Percentiles rank a stretch among this genome's conserved stretches.
Conservation (phyloP, 2,113 vertebrate species). For the Clupea harengus region DNA sequence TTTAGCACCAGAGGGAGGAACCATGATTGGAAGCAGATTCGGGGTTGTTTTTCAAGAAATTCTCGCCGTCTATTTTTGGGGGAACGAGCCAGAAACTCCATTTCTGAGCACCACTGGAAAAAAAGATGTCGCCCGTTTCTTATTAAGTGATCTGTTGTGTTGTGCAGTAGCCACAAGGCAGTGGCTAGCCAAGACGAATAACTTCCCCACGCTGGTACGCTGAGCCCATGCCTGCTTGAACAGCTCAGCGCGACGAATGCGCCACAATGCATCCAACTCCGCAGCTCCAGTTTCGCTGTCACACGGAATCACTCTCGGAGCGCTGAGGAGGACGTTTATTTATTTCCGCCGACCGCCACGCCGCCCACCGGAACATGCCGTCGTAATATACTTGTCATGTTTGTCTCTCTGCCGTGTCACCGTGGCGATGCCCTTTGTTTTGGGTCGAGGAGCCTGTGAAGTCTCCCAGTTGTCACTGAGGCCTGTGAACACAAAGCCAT, state of each 20-base stretch:
- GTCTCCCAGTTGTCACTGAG: slow-evolving; percentile 13
- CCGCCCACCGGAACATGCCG: slow-evolving; percentile 48
- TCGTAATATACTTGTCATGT: slow-evolving; percentile 48
- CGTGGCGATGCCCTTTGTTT: slow-evolving; percentile 1
- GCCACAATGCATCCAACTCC: slow-evolving; percentile 46
- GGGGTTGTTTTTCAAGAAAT: slow-evolving; percentile 52
- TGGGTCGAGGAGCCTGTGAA: slow-evolving; percentile 11
- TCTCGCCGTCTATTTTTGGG: slow-evolving; percentile 61
- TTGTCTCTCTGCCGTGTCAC: slow-evolving; percentile 20
- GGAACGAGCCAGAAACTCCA: slow-evolving; percentile 66
- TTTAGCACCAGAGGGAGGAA: not conserved
- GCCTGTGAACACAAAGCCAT: not conserved
- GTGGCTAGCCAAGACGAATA: slow-evolving; percentile 69
- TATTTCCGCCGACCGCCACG: slow-evolving; percentile 44
- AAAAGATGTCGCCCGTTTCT: slow-evolving; percentile 74
- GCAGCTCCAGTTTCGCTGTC: slow-evolving; percentile 46
- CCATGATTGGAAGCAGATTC: slow-evolving; percentile 20
- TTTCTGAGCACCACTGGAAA: slow-evolving; percentile 70
- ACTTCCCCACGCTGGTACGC: slow-evolving; percentile 62
- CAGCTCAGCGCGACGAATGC: slow-evolving; percentile 53
- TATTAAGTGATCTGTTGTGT: slow-evolving; percentile 71
- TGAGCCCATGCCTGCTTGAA: slow-evolving; percentile 63
- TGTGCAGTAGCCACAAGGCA: slow-evolving; percentile 57
- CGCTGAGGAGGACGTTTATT: slow-evolving; percentile 50
- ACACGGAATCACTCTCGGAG: slow-evolving; percentile 46